Base-by-base conservation (phyloP, 1,140 invertebrate species). In the Sarcophaga peregrina region DNA sequence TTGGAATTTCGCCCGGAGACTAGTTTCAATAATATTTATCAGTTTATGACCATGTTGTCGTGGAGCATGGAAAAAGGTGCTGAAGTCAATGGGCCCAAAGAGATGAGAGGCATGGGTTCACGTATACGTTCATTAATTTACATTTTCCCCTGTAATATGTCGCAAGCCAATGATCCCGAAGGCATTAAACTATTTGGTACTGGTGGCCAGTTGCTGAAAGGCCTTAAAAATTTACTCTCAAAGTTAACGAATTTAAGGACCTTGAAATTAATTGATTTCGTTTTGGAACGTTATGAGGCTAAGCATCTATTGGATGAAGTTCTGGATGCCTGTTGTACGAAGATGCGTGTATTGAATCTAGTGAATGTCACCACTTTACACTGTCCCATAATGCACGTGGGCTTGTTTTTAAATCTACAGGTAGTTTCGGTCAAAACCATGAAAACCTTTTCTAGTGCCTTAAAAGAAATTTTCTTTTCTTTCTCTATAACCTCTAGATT, bases 1-100 rank as follows among this genome's bases (percentile, higher is more conserved):
- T 88, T 97, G 6, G 92, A 95, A 11, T 94, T 97, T 82, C 92
- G 93, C 17, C 95, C 95, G 0, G 95, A 95, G 91, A 91, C 93
- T 45, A 96, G 96, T 89, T 96, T 96, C 84, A 95, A 95, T 86
- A 97, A 97, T 87, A 91, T 97, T 5, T 96, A 95, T 86, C 95
- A 96, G 89, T 96, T 96, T 86, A 95, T 96, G 93, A 95, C 95
- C 52, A 93, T 96, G 91, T 87, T 95, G 68, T 95, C 94, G 5
- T 96, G 94, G 92, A 96, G 94, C 84, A 92, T 93, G 3, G 94
- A 95, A 86, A 88, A 88, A 86, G 85, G 25, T 47, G 20, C 1
- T 83, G 87, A 47, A 1, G 45, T 37, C 1, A 82, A 90, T 73
- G 82, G 85, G 0, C 88, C 90, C 13, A 84, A 90, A n/a, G 87